Evolutionary conservation across 2,113 vertebrate species (phyloP).

Genomic region (Patagioenas fasciata): DNA sequence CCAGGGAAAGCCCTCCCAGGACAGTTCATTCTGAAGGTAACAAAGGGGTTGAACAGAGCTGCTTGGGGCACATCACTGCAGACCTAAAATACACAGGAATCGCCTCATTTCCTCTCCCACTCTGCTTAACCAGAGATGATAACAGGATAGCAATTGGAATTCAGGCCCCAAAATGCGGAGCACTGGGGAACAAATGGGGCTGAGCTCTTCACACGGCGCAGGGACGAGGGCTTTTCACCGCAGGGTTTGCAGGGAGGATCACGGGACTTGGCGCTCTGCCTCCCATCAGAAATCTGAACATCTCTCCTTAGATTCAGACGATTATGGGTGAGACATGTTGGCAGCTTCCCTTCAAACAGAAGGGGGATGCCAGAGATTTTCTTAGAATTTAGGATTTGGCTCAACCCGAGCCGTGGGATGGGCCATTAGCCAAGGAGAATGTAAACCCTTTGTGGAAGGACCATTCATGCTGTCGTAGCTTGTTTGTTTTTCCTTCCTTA

Average conservation of each 20-base stretch:
- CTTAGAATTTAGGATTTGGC: conserved; percentile 24
- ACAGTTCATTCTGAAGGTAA: background rate
- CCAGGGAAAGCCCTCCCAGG: background rate
- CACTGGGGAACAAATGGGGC: background rate
- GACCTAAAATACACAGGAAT: background rate
- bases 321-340: conserved; percentile 24
- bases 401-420: background rate
- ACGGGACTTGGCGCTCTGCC: conserved; percentile 50
- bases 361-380: background rate
- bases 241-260: conserved; percentile 13
- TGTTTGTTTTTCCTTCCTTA: background rate
- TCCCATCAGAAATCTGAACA: background rate
- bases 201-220: rapidly evolving
- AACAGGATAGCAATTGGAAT: background rate
- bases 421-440: conserved; percentile 31
- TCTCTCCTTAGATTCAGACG: conserved; percentile 16
- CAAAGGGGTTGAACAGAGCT: background rate
- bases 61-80: background rate
- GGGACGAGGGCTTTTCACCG: background rate
- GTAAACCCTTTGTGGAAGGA: background rate
- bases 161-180: background rate
- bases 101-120: background rate
- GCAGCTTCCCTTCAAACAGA: conserved; percentile 49
- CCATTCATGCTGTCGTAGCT: background rate
- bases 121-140: background rate